Evolutionary conservation across 2,888 invertebrate species (phyloP), one percentile per base, ranked within the genome.

Genomic region (Sipha maydis): DNA sequence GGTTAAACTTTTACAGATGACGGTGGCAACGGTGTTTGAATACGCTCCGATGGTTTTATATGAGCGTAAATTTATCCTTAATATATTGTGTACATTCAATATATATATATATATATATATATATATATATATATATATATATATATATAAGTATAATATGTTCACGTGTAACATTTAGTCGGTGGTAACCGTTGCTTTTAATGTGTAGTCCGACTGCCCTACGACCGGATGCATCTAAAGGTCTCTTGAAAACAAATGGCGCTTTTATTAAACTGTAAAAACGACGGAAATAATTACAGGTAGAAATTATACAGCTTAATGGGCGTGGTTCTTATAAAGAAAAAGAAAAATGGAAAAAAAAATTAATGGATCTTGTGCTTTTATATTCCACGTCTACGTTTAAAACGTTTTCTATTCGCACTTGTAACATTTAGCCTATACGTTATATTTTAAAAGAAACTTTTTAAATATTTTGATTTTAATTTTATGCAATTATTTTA

Each of bases 181-280:
- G 69, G 67, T 17, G 41, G 79, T 54, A 56, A 34, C 83, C 34
- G 79, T 85, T 85, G 78, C 71, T 78, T 73, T 79, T 79, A 54
- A 85, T 56, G 79, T n/a, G 85, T 2, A 48, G 48, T 48, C 48
- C 61, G 61, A 61, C 61, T 61, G 25, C 38, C 75, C 41, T 31
- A 34, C 34, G 71, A 71, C 71, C 48, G 71, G 41, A 21, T 34
- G 34, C 34, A 69, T 69, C 19, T 61, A 67, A 85, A 85, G 67
- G 85, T 85, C 77, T 85, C 67, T 67, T 38, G 41, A 28, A 84
- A 76, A 61, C 84, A 41, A 38, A 84, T 76, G 76, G 8, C n/a
- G 73, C 61, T 61, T 3, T 75, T 56, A 31, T 75, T 48, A 77
- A 78, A 78, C 78, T 56, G 38, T 61, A 73, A 61, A 83, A 67